Percentiles rank a stretch among this genome's conserved stretches.
These are phyloP conservation scores for Folsomia manolachei DNA, from an alignment of 2,888 invertebrate species.

Conservation along the genomic window DNA sequence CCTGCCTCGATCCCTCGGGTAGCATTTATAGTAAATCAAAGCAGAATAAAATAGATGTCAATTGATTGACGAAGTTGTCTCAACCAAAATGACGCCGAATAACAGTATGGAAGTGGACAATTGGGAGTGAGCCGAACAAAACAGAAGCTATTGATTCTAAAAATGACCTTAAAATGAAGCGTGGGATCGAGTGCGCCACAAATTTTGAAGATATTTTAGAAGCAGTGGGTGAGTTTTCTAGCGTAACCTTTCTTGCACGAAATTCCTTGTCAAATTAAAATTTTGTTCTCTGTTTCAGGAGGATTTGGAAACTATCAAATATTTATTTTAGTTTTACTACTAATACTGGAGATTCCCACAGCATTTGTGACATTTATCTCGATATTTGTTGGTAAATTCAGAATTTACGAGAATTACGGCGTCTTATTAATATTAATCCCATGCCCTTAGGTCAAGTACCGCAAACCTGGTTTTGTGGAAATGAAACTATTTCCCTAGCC, in stretches of 20 bases:
- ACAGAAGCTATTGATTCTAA: no score
- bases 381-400: constrained; percentile 8
- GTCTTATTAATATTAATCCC: background rate
- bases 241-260: background rate
- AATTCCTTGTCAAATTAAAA: background rate
- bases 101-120: no score
- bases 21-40: no score
- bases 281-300: constrained; percentile 20
- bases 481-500: constrained; percentile 1
- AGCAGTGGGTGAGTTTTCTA: constrained; percentile 4
- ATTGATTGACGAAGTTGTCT: no score
- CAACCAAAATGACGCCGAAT: no score
- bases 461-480: background rate
- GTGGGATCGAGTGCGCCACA: no score
- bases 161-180: no score
- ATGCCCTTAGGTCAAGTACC: background rate
- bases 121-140: no score
- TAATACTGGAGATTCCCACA: constrained; percentile 35
- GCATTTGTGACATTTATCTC: constrained; percentile 36
- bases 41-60: no score
- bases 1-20: no score
- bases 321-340: constrained; percentile 25
- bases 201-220: constrained; percentile 17
- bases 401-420: no score
- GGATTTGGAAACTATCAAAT: constrained; percentile 36